Evolutionary conservation across 1,140 invertebrate species (phyloP).

Genomic region (Helicoverpa zea): DNA sequence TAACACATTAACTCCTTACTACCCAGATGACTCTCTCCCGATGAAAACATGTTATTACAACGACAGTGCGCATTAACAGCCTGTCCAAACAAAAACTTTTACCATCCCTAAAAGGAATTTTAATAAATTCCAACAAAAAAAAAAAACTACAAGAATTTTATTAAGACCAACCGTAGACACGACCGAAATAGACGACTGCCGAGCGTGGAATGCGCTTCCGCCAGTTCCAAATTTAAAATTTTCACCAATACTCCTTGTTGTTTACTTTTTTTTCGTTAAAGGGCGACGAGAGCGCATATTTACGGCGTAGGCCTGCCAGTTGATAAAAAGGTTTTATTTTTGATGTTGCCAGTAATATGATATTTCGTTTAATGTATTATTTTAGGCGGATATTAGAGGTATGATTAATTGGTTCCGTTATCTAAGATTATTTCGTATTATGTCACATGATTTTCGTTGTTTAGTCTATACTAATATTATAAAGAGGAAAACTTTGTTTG

Average conservation of each 20-base stretch:
- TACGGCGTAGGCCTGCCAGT: slow-evolving; percentile 10
- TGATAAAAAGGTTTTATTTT: slow-evolving; percentile 1
- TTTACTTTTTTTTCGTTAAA: slow-evolving; percentile 26
- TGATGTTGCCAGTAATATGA: background rate
- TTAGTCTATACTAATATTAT: too few relatives aligned
- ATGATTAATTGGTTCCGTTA: background rate
- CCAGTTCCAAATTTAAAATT: slow-evolving; percentile 73
- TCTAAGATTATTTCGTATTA: too few relatives aligned
- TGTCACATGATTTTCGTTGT: too few relatives aligned
- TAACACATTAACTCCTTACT: background rate
- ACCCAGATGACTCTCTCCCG: background rate
- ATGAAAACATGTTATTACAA: slow-evolving; percentile 32
- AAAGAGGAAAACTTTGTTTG: too few relatives aligned
- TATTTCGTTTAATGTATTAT: slow-evolving; percentile 16
- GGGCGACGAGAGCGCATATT: slow-evolving; percentile 18
- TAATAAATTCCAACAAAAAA: slow-evolving; percentile 39
- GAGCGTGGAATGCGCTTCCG: slow-evolving; percentile 73
- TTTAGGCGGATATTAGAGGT: background rate
- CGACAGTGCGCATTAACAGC: slow-evolving; percentile 21
- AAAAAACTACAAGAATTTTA: slow-evolving; percentile 15
- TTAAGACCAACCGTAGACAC: slow-evolving; percentile 34
- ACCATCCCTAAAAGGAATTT: slow-evolving; percentile 41
- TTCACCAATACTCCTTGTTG: slow-evolving; percentile 57
- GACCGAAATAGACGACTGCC: slow-evolving; percentile 67
- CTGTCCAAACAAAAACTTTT: slow-evolving; percentile 52